Evolutionary conservation across 2,888 invertebrate genomes (phyloP).

Genomic region (Polydrusus tereticollis): DNA sequence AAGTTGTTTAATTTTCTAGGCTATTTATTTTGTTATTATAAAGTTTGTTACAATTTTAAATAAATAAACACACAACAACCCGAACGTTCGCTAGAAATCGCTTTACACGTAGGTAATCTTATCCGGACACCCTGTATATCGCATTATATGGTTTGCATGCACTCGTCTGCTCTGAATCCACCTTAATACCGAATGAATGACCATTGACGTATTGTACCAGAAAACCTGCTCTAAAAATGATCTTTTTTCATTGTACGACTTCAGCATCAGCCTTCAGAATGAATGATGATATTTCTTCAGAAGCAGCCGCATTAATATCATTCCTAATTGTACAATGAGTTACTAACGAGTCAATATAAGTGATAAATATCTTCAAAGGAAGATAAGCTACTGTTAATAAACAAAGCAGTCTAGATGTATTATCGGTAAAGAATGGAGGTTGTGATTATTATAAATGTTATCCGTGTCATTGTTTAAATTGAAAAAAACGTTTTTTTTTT

Average conservation of each 20-base stretch:
- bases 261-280: slow-evolving; percentile 19
- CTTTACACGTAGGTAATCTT: too few relatives aligned
- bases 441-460: slow-evolving; percentile 48
- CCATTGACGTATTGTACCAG: background rate
- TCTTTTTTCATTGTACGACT: slow-evolving; percentile 4
- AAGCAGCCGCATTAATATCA: slow-evolving; percentile 41
- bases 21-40: too few relatives aligned
- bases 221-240: slow-evolving; percentile 28
- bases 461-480: background rate
- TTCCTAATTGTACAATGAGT: slow-evolving; percentile 45
- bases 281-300: slow-evolving; percentile 36
- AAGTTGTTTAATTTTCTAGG: too few relatives aligned
- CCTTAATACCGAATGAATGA: background rate
- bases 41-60: too few relatives aligned
- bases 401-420: slow-evolving; percentile 49
- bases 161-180: background rate
- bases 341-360: slow-evolving; percentile 50
- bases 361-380: slow-evolving; percentile 48
- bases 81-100: too few relatives aligned
- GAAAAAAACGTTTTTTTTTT: background rate
- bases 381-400: slow-evolving; percentile 50
- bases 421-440: slow-evolving; percentile 43
- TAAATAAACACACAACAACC: too few relatives aligned
- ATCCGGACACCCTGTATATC: too few relatives aligned
- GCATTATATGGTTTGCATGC: too few relatives aligned